Percentiles rank a stretch among this genome's conserved stretches.
phyloP scores from a whole-genome alignment of 2,113 vertebrate genomes.

The Neolamprologus sp. region DNA sequence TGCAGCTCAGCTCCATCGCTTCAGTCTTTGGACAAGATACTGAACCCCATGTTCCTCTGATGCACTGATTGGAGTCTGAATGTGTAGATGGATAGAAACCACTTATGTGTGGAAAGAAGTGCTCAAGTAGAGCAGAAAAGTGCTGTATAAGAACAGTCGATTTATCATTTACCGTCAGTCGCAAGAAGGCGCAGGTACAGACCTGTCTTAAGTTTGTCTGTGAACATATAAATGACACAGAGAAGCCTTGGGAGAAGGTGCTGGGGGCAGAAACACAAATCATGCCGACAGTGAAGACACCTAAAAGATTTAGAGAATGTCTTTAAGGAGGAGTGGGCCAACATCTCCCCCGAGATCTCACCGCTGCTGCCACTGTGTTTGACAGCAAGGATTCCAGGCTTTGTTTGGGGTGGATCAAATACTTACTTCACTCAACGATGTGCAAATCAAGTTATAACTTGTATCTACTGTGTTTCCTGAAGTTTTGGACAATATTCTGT shows the following conservation, averaged over 20 bases:
- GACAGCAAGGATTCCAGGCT: not conserved
- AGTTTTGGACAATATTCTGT: not conserved
- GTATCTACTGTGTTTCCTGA: not conserved
- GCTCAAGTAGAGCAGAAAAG: not conserved
- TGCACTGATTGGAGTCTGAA: not conserved
- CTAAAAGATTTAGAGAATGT: not conserved
- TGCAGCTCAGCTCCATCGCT: rapidly evolving
- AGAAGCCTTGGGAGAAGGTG: not conserved
- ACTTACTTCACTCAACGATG: rapidly evolving
- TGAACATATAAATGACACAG: not conserved
- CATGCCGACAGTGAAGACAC: not conserved
- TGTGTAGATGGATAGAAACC: not conserved
- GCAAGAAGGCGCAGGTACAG: not conserved
- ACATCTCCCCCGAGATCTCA: rapidly evolving
- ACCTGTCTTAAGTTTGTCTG: not conserved
- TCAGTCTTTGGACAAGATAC: not conserved
- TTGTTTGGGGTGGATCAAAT: not conserved
- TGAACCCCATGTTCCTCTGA: not conserved
- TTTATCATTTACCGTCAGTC: not conserved
- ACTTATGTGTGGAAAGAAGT: rapidly evolving
- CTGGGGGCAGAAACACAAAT: not conserved
- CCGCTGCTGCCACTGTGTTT: not conserved
- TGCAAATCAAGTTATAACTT: not conserved
- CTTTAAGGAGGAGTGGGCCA: not conserved
- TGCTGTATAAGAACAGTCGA: rapidly evolving